Base-by-base conservation (phyloP, 1,140 invertebrate species). In the Doryteuthis pealeii region DNA sequence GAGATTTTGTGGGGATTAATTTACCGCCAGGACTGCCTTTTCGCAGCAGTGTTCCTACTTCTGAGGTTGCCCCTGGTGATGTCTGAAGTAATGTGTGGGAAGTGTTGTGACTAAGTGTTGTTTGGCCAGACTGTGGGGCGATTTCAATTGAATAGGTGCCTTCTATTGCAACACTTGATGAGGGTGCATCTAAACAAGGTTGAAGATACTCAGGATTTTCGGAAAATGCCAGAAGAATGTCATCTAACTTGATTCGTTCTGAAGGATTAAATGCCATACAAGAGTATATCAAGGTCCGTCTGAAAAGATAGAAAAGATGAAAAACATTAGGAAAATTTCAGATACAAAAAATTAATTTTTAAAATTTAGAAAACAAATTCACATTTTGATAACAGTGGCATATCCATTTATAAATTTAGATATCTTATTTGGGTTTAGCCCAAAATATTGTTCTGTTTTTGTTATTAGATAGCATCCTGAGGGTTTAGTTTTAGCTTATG, bases 201-300 rank as follows among this genome's bases (percentile, higher is more conserved):
- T 91, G 88, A 22, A 96, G 87, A 10, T 96, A 90, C n/a, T 92
- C 90, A 8, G 93, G 92, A 85, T 93, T 92, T 76, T 91, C 92
- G 0, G 92, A 92, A 32, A 97, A 88, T 76, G 93, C 92, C 73
- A 94, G 94, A 0, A 94, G 92, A 40, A 96, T 92, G 85, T 94
- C 92, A 0, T 90, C 90, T 0, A 94, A 93, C 12, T 91, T 90
- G 3, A 94, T 93, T 2, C 95, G 90, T 75, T 91, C 90, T 35
- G 90, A 89, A n/a, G 91, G 87, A 30, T 93, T 91, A 69, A 89
- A 89, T 35, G 90, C 90, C 94, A 94, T 95, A 86, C 94, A 96
- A 1, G 91, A 91, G 78, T 91, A 90, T 71, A 96, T 91, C 54
- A 96, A 87, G 43, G 87, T 90, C 85, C 93, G 91, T 76, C 93